Base-by-base conservation (phyloP, 2,797 vertebrate genomes). In the Miichthys miiuy region DNA sequence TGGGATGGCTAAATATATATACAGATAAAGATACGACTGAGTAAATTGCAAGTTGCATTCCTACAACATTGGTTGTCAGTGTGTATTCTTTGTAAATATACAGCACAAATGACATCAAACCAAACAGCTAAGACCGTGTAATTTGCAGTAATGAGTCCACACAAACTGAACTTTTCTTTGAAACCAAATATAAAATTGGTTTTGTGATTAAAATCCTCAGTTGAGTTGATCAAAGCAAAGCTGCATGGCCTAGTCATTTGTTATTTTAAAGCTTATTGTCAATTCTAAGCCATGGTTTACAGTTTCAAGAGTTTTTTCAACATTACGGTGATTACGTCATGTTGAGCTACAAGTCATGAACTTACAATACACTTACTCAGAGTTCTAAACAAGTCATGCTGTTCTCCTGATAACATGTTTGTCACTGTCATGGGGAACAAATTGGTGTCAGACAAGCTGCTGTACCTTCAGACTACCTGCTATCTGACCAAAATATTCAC, bases 1-100 rank as follows among this genome's bases (percentile, higher is more conserved):
- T 82, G 56, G 70, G 72, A 80, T 58, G 74, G 72, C 56, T 79
- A 63, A 80, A 75, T 85, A 80, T 69, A 79, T 81, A 79, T 69
- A 70, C 42, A 70, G 77, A 85, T 66, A 71, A 63, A 85, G 52
- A 76, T 70, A 78, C 57, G 63, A 72, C 13, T 69, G 64, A 72
- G 57, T 42, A 71, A 83, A 74, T 21, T 77, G 10, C 41, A 68
- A 71, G 56, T 62, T 60, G 47, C 25, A 73, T 82, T 64, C 17
- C 63, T 65, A 75, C 12, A 47, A 25, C 16, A 34, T 1, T 69
- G 20, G 58, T 68, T 78, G 25, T 72, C 38, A 47, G 3, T 75
- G 2, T 70, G 20, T 71, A 66, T 72, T 77, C 58, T 76, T 34
- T 77, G 56, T 62, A 81, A 67, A 79, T 12, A 56, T 20, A 14